Evolutionary conservation across 1,140 invertebrate genomes (phyloP).

Genomic region (Rhagoletis zephyria): DNA sequence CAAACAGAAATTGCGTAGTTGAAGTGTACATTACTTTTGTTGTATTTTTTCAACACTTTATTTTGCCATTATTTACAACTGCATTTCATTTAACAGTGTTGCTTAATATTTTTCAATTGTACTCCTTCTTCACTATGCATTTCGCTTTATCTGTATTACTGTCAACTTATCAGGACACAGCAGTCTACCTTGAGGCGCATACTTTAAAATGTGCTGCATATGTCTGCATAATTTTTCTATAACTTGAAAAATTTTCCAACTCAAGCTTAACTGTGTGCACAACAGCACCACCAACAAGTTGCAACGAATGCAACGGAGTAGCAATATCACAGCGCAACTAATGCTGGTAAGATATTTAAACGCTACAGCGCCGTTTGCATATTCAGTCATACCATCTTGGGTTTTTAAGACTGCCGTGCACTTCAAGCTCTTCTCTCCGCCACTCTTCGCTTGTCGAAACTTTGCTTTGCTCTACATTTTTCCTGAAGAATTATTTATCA

Average conservation of each 20-base stretch:
- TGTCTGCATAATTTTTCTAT: background rate
- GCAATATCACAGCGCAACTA: too few species aligned
- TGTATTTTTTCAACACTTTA: too few species aligned
- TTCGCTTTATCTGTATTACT: background rate
- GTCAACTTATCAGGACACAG: background rate
- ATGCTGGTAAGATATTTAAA: conserved; percentile 10
- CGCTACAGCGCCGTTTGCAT: background rate
- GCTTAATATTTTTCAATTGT: background rate
- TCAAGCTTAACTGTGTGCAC: background rate
- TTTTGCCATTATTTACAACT: background rate
- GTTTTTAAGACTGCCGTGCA: background rate
- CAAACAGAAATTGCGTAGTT: too few species aligned
- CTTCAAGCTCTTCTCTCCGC: background rate
- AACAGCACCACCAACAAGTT: background rate
- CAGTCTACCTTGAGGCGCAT: conserved; percentile 13
- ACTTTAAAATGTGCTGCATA: background rate
- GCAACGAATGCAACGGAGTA: background rate
- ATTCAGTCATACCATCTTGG: conserved; percentile 6
- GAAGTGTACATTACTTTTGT: too few species aligned
- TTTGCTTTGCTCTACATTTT: background rate
- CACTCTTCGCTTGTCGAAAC: too few species aligned
- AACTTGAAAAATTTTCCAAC: background rate
- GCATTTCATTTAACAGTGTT: background rate
- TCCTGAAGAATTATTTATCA: background rate
- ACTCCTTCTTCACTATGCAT: background rate